Percentiles rank a stretch among this genome's conserved stretches.
Evolutionary conservation across 2,888 invertebrate species (phyloP).

Genomic region (Drosophila picticornis): DNA sequence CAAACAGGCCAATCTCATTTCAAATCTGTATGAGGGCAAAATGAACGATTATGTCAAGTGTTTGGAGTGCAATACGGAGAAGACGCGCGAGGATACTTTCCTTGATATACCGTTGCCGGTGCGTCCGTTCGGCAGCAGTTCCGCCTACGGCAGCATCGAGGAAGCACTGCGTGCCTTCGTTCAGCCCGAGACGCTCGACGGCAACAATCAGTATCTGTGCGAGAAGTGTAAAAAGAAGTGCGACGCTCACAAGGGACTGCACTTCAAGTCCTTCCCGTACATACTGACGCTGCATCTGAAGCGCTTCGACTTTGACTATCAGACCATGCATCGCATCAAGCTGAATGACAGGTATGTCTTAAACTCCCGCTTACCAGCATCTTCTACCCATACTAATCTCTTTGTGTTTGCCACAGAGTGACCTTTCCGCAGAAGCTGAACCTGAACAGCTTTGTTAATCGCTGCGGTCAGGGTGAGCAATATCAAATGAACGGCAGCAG

Average conservation of each 20-base stretch:
- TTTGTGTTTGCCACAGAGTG: constrained; percentile 86
- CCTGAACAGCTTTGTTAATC: constrained; percentile 90
- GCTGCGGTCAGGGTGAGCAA: constrained; percentile 65
- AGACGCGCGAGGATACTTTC: constrained; percentile 92
- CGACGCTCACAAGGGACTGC: constrained; percentile 95
- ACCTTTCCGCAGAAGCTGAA: constrained; percentile 92
- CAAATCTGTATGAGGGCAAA: constrained; percentile 91
- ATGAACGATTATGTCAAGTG: constrained; percentile 96
- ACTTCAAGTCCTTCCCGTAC: constrained; percentile 94
- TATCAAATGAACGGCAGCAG: constrained; percentile 72
- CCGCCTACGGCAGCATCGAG: constrained; percentile 92
- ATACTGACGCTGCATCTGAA: constrained; percentile 94
- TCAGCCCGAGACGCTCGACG: constrained; percentile 93
- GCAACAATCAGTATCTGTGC: constrained; percentile 94
- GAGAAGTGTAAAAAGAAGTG: constrained; percentile 94
- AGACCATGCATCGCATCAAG: constrained; percentile 93
- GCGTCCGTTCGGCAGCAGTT: constrained; percentile 91
- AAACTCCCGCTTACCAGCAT: too few species aligned
- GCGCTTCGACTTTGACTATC: constrained; percentile 95
- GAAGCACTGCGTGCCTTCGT: constrained; percentile 94
- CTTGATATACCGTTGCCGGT: constrained; percentile 95
- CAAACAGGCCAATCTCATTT: constrained; percentile 92
- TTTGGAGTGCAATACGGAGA: constrained; percentile 93
- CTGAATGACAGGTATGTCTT: constrained; percentile 91
- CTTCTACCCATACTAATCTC: neutral